A percentile compares a stretch with the other conserved stretches of the same genome.
These are phyloP conservation scores for Tricholaema leucomelas DNA, from an alignment of 2,113 vertebrate species.

Conservation along the genomic window DNA sequence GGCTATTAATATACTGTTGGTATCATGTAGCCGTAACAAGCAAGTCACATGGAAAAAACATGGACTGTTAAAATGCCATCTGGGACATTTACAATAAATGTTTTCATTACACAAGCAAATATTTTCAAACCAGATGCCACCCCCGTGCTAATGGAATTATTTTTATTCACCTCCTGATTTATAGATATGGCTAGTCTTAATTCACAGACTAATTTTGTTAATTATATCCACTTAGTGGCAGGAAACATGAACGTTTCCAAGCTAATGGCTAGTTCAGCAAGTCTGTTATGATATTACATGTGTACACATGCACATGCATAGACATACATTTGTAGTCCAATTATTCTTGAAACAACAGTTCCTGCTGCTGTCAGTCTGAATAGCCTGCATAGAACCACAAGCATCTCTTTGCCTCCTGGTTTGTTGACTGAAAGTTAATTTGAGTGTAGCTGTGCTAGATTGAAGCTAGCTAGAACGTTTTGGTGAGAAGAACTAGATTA, in stretches of 20 bases:
- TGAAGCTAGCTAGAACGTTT: too few species aligned
- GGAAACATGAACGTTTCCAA: neutral
- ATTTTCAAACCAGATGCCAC: conserved; percentile 8
- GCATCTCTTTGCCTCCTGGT: neutral
- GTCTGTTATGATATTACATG: neutral
- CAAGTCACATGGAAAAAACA: neutral
- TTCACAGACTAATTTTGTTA: conserved; percentile 9
- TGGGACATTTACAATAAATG: neutral
- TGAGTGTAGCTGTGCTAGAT: neutral
- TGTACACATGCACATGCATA: neutral
- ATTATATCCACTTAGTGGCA: neutral
- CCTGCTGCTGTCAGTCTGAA: neutral
- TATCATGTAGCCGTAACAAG: neutral
- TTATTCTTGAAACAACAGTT: neutral
- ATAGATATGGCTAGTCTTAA: neutral
- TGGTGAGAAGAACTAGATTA: too few species aligned
- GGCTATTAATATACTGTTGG: neutral
- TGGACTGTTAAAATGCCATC: neutral
- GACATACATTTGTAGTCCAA: neutral
- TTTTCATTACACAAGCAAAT: neutral
- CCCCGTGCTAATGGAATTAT: neutral
- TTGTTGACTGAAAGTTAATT: neutral
- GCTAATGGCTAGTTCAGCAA: neutral
- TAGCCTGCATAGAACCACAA: neutral
- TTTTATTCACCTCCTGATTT: neutral